Evolutionary conservation across 1,140 invertebrate genomes (phyloP).

Genomic region (Megathymus violae): DNA sequence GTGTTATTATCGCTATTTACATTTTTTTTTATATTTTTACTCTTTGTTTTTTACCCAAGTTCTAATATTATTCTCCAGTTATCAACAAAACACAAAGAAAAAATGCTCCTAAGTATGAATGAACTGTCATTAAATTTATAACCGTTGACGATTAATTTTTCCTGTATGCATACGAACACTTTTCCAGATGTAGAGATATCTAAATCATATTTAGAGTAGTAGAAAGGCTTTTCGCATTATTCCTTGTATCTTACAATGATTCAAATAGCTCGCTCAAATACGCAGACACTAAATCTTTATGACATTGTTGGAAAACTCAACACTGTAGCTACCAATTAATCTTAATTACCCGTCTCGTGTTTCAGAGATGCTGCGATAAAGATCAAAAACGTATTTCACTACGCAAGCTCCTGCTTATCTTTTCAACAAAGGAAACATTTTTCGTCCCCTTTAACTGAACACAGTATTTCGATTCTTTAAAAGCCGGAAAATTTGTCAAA

Average conservation of each 20-base stretch:
- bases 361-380: slow-evolving; percentile 33
- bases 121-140: too few species aligned
- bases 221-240: slow-evolving; percentile 10
- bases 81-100: neutral
- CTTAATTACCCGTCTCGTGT: slow-evolving; percentile 33
- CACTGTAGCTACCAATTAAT: slow-evolving; percentile 32
- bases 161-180: slow-evolving; percentile 1
- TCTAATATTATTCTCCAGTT: too few species aligned
- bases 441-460: slow-evolving; percentile 46
- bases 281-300: slow-evolving; percentile 30
- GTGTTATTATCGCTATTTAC: too few species aligned
- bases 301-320: slow-evolving; percentile 28
- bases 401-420: slow-evolving; percentile 37
- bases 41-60: too few species aligned
- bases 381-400: slow-evolving; percentile 32
- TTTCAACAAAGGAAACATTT: slow-evolving; percentile 45
- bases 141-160: neutral
- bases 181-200: neutral
- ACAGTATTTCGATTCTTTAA: slow-evolving; percentile 45
- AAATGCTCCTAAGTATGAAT: neutral
- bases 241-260: slow-evolving; percentile 1
- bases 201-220: neutral
- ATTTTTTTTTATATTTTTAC: too few species aligned
- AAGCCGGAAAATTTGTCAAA: slow-evolving; percentile 58
- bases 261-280: slow-evolving; percentile 17